Evolutionary conservation across 2,113 vertebrate species (phyloP).

Genomic region (Chelonoidis abingdonii): DNA sequence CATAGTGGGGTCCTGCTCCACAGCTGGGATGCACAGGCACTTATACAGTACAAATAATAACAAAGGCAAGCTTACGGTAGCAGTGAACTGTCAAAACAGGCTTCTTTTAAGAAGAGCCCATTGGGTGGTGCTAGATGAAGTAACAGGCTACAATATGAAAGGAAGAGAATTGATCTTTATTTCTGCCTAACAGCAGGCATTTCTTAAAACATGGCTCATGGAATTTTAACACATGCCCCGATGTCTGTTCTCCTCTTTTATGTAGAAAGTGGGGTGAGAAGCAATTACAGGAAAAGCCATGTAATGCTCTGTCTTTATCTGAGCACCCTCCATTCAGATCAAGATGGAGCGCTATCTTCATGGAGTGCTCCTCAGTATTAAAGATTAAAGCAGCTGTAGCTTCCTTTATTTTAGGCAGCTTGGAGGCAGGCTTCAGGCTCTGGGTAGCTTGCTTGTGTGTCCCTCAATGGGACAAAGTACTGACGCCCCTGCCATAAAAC

Average conservation of each 20-base stretch:
- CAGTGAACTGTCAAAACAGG: background rate
- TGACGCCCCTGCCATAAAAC: background rate
- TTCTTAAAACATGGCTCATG: background rate
- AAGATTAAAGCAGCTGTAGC: rapidly evolving
- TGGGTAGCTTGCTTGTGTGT: background rate
- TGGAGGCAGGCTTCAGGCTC: background rate
- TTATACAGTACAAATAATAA: too few species aligned
- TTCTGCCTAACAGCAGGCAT: background rate
- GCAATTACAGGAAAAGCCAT: background rate
- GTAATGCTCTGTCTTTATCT: background rate
- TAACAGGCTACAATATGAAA: background rate
- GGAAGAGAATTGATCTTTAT: background rate
- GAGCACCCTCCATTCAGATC: background rate
- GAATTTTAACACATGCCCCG: rapidly evolving
- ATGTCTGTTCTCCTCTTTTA: background rate
- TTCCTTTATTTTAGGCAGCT: background rate
- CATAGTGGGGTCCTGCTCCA: background rate
- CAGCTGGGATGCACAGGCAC: too few species aligned
- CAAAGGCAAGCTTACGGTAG: background rate
- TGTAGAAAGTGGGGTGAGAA: background rate
- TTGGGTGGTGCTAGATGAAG: background rate
- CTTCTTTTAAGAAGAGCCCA: background rate
- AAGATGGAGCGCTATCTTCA: background rate
- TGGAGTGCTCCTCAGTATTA: background rate
- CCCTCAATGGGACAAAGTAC: background rate